Evolutionary conservation across 2,113 vertebrate species (phyloP).

Genomic region (Sminthopsis crassicaudata): DNA sequence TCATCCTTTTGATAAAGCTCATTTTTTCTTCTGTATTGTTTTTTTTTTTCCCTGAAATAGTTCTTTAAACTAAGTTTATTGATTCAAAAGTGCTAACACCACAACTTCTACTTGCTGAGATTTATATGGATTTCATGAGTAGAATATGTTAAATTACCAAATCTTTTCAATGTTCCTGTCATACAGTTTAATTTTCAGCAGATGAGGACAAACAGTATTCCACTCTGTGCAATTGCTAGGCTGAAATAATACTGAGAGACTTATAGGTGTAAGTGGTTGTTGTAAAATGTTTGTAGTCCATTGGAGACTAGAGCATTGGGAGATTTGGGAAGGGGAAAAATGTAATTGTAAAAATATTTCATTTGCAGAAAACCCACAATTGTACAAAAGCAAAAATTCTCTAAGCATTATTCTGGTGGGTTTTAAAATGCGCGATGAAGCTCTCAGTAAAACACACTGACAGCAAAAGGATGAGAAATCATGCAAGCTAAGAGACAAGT

Average conservation of each 20-base stretch:
- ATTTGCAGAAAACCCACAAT: conserved; percentile 48
- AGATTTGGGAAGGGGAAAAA: neutral
- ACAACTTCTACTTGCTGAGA: conserved; percentile 54
- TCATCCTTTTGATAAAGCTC: neutral
- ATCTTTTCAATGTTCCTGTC: conserved; percentile 47
- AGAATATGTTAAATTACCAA: conserved; percentile 47
- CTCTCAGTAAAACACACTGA: conserved; percentile 30
- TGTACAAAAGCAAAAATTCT: conserved; percentile 45
- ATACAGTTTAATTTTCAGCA: conserved; percentile 56
- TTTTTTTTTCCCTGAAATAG: neutral
- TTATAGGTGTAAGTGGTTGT: neutral
- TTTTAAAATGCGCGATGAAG: neutral
- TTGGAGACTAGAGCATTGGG: conserved; percentile 17
- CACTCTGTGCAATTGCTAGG: neutral
- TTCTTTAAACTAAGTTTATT: conserved; percentile 40
- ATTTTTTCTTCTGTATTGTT: neutral
- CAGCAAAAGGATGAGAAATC: neutral
- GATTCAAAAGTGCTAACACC: conserved; percentile 43
- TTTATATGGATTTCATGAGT: conserved; percentile 46
- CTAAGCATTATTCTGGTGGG: conserved; percentile 24
- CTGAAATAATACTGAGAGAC: conserved; percentile 58
- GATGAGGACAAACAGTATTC: conserved; percentile 31
- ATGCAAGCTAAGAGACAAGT: neutral
- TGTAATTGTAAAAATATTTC: conserved; percentile 45
- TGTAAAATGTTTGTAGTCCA: conserved; percentile 30